phyloP scores from a whole-genome alignment of 2,113 vertebrate genomes.

The Ahaetulla prasina region DNA sequence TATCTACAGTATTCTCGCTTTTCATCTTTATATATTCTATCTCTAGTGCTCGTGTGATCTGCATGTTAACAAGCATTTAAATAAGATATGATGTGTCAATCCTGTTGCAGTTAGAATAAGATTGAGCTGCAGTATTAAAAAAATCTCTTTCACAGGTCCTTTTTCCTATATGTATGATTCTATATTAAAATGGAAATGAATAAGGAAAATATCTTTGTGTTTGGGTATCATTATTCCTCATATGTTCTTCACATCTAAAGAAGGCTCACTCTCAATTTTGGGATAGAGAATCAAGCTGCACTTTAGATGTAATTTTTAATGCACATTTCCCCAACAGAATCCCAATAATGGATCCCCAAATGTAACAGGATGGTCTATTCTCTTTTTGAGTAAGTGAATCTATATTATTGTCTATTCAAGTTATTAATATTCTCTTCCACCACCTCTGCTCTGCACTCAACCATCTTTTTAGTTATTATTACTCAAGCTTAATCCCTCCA shows the following conservation, averaged over 20 bases:
- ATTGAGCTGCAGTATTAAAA: not conserved
- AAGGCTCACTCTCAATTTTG: not conserved
- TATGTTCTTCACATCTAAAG: not conserved
- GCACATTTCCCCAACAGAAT: not conserved
- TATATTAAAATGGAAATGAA: slow-evolving; percentile 3
- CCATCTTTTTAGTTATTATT: not conserved
- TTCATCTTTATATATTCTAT: not conserved
- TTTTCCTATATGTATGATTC: not conserved
- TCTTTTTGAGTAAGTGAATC: not conserved
- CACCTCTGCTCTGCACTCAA: not conserved
- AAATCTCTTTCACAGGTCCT: not conserved
- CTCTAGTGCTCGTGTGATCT: not conserved
- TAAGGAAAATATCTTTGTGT: not conserved
- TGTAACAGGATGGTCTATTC: not conserved
- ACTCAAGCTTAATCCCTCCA: too few relatives aligned
- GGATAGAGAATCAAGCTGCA: not conserved
- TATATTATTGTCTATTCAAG: not conserved
- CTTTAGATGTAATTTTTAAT: not conserved
- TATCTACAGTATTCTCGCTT: not conserved
- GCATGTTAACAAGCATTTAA: not conserved
- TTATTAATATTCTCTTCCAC: not conserved
- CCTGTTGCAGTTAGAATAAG: not conserved
- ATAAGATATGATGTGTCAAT: not conserved
- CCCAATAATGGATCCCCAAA: not conserved
- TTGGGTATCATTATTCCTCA: not conserved